phyloP scores from a whole-genome alignment of 1,140 invertebrate genomes.

The Rhyacophila brunnea region DNA sequence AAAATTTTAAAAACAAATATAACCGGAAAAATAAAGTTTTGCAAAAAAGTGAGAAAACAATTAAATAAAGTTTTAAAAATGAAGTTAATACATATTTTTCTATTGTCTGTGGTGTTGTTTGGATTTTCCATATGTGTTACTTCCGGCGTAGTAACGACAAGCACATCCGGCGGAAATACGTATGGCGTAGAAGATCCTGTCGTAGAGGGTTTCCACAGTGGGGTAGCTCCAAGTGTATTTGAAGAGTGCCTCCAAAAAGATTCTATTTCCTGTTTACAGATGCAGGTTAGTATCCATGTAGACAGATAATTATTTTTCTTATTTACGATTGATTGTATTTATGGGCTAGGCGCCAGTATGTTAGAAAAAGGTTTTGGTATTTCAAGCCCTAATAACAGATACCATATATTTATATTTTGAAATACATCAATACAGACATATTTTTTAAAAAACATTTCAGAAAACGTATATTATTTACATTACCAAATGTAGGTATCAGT shows the following conservation, averaged over 20 bases:
- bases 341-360: too few species aligned
- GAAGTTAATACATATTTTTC: neutral
- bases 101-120: neutral
- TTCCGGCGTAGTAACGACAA: conserved; percentile 2
- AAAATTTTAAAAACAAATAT: neutral
- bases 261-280: conserved; percentile 66
- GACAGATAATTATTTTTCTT: too few species aligned
- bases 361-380: too few species aligned
- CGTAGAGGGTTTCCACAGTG: conserved; percentile 18
- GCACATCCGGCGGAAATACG: conserved; percentile 1
- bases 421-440: too few species aligned
- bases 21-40: neutral
- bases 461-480: too few species aligned
- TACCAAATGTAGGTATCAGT: too few species aligned
- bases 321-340: too few species aligned
- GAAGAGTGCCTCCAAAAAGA: conserved; percentile 62
- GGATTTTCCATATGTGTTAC: neutral
- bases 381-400: too few species aligned
- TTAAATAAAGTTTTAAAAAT: neutral
- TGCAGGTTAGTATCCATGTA: conserved; percentile 46
- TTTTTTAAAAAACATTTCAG: too few species aligned
- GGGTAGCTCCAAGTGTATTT: conserved; percentile 31
- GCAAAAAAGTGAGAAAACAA: neutral
- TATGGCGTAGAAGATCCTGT: conserved; percentile 7
- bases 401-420: too few species aligned